These are phyloP conservation scores for Lagopus leucura DNA, from an alignment of 2,113 vertebrate species.

Conservation along the genomic window DNA sequence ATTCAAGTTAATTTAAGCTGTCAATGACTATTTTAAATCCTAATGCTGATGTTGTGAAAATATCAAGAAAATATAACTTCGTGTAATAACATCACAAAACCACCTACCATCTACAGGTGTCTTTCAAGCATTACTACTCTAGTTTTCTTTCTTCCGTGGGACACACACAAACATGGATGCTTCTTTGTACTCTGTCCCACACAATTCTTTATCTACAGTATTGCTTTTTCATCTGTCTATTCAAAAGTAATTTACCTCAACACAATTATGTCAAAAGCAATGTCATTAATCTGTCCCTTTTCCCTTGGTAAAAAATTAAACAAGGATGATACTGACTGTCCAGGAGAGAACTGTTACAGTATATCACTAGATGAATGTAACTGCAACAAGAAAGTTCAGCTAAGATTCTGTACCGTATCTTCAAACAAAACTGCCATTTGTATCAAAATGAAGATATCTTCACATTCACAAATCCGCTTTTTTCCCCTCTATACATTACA, in stretches of 20 bases:
- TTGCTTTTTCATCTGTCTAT: not conserved
- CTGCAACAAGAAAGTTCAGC: not conserved
- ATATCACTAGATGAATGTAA: not conserved
- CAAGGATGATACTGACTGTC: not conserved
- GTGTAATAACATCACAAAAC: not conserved
- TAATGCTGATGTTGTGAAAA: not conserved
- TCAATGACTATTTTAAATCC: not conserved
- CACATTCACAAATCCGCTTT: not conserved
- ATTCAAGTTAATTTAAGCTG: not conserved
- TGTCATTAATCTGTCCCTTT: not conserved
- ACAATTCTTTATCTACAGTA: not conserved
- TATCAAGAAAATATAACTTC: not conserved
- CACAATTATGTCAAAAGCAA: not conserved
- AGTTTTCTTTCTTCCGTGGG: not conserved
- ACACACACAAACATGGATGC: not conserved
- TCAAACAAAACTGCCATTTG: not conserved
- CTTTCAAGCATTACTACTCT: not conserved
- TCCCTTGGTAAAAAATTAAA: not conserved
- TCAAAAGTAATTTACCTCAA: not conserved
- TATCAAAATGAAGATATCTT: not conserved
- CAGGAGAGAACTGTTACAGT: not conserved
- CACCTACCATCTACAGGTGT: not conserved
- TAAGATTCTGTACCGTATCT: not conserved
- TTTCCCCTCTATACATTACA: not conserved
- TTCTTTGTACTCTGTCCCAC: not conserved